A percentile compares a stretch with the other conserved stretches of the same genome.
phyloP scores from a whole-genome alignment of 2,113 vertebrate genomes.

The Nansenia antarctica region DNA sequence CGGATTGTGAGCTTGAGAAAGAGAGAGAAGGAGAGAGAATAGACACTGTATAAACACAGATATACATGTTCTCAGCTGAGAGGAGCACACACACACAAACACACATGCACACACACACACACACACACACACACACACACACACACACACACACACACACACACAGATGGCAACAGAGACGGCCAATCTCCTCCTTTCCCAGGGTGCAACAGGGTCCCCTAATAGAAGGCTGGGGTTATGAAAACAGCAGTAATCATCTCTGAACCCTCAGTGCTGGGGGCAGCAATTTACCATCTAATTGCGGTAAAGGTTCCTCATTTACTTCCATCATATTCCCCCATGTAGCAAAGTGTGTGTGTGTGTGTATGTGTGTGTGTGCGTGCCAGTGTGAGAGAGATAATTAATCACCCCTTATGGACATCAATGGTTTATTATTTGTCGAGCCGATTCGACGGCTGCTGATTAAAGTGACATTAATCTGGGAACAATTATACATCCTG shows the following conservation, averaged over 20 bases:
- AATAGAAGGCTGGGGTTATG: constrained; percentile 6
- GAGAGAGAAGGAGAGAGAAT: constrained; percentile 41
- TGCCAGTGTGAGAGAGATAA: no score
- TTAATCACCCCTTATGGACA: constrained; percentile 48
- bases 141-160: constrained; percentile 6
- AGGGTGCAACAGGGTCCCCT: neutral
- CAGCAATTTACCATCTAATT: constrained; percentile 26
- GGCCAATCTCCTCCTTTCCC: neutral
- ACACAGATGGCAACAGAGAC: neutral
- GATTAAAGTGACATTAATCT: constrained; percentile 72
- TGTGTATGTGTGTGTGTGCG: neutral
- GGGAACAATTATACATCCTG: constrained; percentile 67
- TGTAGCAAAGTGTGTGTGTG: neutral
- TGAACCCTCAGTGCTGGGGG: constrained; percentile 13
- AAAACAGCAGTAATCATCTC: constrained; percentile 24
- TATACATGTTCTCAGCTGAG: no score
- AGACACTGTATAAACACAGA: constrained; percentile 17
- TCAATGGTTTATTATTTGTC: constrained; percentile 70
- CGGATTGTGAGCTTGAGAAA: constrained; percentile 95
- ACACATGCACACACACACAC: constrained; percentile 5
- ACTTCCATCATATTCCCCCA: constrained; percentile 17
- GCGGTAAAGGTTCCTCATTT: constrained; percentile 24
- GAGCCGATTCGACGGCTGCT: constrained; percentile 60
- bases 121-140: neutral
- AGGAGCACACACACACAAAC: neutral